phyloP scores from a whole-genome alignment of 2,113 vertebrate species.

The Neomonachus schauinslandi region DNA sequence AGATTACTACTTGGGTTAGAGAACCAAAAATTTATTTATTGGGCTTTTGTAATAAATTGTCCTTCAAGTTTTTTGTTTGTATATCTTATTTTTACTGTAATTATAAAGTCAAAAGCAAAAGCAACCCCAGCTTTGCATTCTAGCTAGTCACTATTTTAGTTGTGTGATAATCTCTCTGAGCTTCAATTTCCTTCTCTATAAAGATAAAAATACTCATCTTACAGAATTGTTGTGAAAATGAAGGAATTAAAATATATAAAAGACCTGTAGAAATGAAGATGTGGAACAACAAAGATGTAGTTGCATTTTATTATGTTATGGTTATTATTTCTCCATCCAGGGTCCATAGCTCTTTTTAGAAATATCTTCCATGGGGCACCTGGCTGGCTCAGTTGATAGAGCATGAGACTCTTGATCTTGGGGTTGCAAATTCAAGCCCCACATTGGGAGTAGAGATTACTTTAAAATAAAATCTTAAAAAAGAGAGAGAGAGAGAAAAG shows the following conservation, averaged over 20 bases:
- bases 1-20: background rate
- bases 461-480: background rate
- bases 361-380: background rate
- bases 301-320: background rate
- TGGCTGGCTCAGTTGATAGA: background rate
- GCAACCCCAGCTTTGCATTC: background rate
- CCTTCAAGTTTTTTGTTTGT: background rate
- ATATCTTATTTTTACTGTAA: background rate
- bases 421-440: background rate
- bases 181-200: background rate
- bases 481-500: background rate
- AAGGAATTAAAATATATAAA: constrained; percentile 18
- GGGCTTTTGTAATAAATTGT: background rate
- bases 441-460: background rate
- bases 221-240: background rate
- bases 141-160: background rate
- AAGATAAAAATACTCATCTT: background rate
- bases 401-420: background rate
- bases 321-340: constrained; percentile 8
- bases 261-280: background rate
- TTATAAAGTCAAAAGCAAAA: constrained; percentile 26
- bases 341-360: background rate
- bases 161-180: background rate
- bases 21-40: background rate
- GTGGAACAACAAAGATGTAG: background rate